These are phyloP conservation scores for Copidosoma floridanum DNA, from an alignment of 1,140 invertebrate genomes.

Conservation along the genomic window DNA sequence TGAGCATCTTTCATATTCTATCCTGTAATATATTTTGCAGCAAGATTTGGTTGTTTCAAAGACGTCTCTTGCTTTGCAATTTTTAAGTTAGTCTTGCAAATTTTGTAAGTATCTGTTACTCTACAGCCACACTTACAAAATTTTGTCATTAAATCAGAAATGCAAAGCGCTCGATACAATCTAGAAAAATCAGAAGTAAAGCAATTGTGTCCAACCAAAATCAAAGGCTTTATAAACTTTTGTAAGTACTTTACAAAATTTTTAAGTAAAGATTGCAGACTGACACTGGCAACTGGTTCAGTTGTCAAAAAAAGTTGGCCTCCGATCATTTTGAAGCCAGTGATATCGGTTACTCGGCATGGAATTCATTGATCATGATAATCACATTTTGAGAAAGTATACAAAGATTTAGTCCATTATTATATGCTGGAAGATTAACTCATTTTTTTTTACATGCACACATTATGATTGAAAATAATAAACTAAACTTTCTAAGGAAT, in stretches of 20 bases:
- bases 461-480: too few species aligned
- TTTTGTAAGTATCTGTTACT: slow-evolving; percentile 10
- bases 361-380: too few species aligned
- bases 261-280: neutral
- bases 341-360: too few species aligned
- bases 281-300: too few species aligned
- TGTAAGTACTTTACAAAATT: slow-evolving; percentile 12
- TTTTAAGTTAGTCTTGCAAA: slow-evolving; percentile 5
- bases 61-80: neutral
- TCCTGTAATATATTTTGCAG: slow-evolving; percentile 15
- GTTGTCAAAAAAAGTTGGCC: too few species aligned
- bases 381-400: neutral
- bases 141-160: neutral
- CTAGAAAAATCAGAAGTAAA: slow-evolving; percentile 15
- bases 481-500: too few species aligned
- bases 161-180: slow-evolving; percentile 4
- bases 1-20: slow-evolving; percentile 9
- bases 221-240: slow-evolving; percentile 5
- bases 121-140: slow-evolving; percentile 1
- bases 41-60: slow-evolving; percentile 18
- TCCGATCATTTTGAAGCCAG: too few species aligned
- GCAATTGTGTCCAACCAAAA: slow-evolving; percentile 22
- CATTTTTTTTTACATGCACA: too few species aligned
- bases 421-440: too few species aligned
- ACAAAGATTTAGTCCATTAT: too few species aligned